These are phyloP conservation scores for Cataglyphis rosenhaueri DNA, from an alignment of 2,888 invertebrate species.

Conservation along the genomic window DNA sequence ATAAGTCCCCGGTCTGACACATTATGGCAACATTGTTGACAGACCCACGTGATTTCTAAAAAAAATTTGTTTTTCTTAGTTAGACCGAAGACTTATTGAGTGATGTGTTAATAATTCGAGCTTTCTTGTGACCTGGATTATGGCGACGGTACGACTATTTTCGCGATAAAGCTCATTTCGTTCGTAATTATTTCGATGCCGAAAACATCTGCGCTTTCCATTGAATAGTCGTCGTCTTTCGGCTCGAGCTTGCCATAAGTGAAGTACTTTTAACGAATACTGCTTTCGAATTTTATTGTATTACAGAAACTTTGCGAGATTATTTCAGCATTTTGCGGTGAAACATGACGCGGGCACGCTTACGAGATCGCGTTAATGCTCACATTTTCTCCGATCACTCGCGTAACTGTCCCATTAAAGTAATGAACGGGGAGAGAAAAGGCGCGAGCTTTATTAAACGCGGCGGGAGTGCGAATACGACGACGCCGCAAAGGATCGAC, in stretches of 20 bases:
- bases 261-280: slow-evolving; percentile 36
- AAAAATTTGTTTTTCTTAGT: too few relatives aligned
- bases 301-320: not conserved
- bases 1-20: too few relatives aligned
- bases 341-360: not conserved
- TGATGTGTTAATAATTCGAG: slow-evolving; percentile 76
- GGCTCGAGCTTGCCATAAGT: slow-evolving; percentile 39
- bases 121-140: slow-evolving; percentile 79
- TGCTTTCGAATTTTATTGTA: not conserved
- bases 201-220: slow-evolving; percentile 82
- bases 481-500: not conserved
- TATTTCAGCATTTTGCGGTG: not conserved
- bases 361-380: not conserved
- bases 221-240: slow-evolving; percentile 57
- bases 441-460: slow-evolving; percentile 4
- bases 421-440: slow-evolving; percentile 16
- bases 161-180: slow-evolving; percentile 81
- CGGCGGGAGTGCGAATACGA: not conserved
- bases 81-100: too few relatives aligned
- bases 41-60: too few relatives aligned
- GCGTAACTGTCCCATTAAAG: not conserved
- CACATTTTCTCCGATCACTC: not conserved
- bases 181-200: slow-evolving; percentile 82
- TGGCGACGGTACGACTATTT: slow-evolving; percentile 78
- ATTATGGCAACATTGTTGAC: too few relatives aligned